Evolutionary conservation across 2,888 invertebrate species (phyloP), one percentile per base, ranked within the genome.

Genomic region (Gasteruption jaculator): DNA sequence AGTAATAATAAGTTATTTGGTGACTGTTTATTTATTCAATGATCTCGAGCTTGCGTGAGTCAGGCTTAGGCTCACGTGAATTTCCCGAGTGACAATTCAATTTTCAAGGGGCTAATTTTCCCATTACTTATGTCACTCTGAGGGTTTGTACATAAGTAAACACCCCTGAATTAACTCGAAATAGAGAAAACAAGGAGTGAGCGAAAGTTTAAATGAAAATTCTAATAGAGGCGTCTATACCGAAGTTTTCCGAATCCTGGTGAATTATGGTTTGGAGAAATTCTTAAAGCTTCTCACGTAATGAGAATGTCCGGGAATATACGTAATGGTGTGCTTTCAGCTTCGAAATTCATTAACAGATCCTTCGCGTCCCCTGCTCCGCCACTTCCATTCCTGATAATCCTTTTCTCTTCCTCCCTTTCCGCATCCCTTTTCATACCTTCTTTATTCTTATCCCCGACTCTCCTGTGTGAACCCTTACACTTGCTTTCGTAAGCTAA

Each of bases 261-360:
- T 60, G 54, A 61, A 57, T 61, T 59, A 61, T 60, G 53, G 54
- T 48, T 38, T 43, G 41, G 45, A 48, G 52, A 48, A 58, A 60
- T 62, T 62, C 55, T 59, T 54, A 53, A 62, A 59, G 54, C 60
- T 61, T 52, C 58, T 62, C 62, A 57, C 61, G 61, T 61, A 62
- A 62, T 60, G 59, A 62, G 58, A 54, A 48, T 57, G 50, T 52
- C 49, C 38, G 35, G 50, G 49, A n/a, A 50, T 54, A 50, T 50
- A 54, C 53, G 49, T 56, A 43, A 55, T 45, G 46, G 32, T 50
- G 49, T 45, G 44, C 41, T 52, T 48, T 45, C 46, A 53, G 53
- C 49, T 54, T 53, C 49, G 52, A 60, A 61, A 61, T 61, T 58
- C 55, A 60, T 61, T 60, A 61, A 56, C 54, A 53, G 50, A 46